A percentile compares a stretch with the other conserved stretches of the same genome.
These are phyloP conservation scores for Orchestes rusci DNA, from an alignment of 2,888 invertebrate species.

Conservation along the genomic window DNA sequence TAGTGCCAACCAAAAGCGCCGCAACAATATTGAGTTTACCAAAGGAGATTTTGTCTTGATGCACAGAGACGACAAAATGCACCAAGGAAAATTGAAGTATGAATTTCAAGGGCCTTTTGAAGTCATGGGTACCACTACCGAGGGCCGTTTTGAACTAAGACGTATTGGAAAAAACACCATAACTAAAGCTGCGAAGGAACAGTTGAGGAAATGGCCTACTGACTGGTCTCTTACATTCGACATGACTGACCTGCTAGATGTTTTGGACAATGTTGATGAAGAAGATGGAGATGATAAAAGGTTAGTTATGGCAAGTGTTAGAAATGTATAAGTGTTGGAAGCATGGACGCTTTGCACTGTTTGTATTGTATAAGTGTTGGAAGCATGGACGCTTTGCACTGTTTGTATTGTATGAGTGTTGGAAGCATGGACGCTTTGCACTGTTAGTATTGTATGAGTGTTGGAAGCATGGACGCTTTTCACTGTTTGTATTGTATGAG, in stretches of 20 bases:
- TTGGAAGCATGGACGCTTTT: too few relatives aligned
- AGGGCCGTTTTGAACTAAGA: slow-evolving; percentile 16
- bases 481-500: too few relatives aligned
- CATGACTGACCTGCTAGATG: slow-evolving; percentile 12
- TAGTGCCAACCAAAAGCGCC: background rate
- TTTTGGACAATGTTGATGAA: background rate
- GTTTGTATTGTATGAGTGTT: too few relatives aligned
- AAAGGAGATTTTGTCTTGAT: background rate
- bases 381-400: too few relatives aligned
- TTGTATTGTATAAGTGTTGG: too few relatives aligned
- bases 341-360: too few relatives aligned
- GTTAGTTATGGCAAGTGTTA: slow-evolving; percentile 10
- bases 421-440: background rate
- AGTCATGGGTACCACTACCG: slow-evolving; percentile 10
- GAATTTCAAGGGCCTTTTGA: slow-evolving; percentile 19
- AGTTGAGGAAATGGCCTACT: slow-evolving; percentile 17
- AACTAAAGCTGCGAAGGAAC: slow-evolving; percentile 23
- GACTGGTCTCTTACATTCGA: slow-evolving; percentile 18
- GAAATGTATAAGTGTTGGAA: too few relatives aligned
- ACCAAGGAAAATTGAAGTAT: slow-evolving; percentile 7
- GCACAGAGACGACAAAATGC: background rate
- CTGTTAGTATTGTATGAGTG: background rate
- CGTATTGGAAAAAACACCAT: slow-evolving; percentile 18
- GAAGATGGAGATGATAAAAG: too few relatives aligned
- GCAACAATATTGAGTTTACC: background rate